phyloP scores from a whole-genome alignment of 2,797 vertebrate genomes.

The Falco peregrinus region DNA sequence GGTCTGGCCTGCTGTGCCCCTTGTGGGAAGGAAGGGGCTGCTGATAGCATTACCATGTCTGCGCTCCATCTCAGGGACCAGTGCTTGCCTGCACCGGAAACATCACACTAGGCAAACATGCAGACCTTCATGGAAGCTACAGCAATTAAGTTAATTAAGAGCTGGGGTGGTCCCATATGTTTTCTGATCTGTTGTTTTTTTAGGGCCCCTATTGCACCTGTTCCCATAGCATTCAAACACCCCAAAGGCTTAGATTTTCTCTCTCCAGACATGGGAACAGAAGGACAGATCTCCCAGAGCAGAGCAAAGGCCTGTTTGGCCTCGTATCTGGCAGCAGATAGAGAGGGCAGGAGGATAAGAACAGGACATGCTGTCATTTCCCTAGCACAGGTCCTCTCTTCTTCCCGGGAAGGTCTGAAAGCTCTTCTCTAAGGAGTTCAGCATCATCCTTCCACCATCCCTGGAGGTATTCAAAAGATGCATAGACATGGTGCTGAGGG shows the following conservation, averaged over 20 bases:
- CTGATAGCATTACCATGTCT: background rate
- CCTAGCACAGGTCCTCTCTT: background rate
- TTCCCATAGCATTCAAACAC: slow-evolving; percentile 7
- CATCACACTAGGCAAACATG: background rate
- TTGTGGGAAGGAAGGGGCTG: background rate
- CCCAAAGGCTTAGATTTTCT: background rate
- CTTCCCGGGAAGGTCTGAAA: background rate
- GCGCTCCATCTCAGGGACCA: background rate
- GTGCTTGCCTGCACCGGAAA: background rate
- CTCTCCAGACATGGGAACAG: background rate
- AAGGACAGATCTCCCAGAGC: background rate
- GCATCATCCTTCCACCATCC: background rate
- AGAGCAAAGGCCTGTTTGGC: background rate
- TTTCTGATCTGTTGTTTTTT: slow-evolving; percentile 50
- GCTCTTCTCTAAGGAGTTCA: background rate
- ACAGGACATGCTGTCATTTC: background rate
- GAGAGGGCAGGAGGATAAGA: background rate
- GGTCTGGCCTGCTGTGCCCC: background rate
- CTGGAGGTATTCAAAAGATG: background rate
- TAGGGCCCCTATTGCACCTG: slow-evolving; percentile 21
- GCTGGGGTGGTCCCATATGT: slow-evolving; percentile 43
- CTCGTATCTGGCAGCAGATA: background rate
- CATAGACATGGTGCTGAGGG: background rate
- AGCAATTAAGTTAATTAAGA: slow-evolving; percentile 59
- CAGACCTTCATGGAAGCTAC: background rate